Percentiles rank a stretch among this genome's conserved stretches.
Conservation (phyloP, 1,140 invertebrate species). For the Drosophila sp. region DNA sequence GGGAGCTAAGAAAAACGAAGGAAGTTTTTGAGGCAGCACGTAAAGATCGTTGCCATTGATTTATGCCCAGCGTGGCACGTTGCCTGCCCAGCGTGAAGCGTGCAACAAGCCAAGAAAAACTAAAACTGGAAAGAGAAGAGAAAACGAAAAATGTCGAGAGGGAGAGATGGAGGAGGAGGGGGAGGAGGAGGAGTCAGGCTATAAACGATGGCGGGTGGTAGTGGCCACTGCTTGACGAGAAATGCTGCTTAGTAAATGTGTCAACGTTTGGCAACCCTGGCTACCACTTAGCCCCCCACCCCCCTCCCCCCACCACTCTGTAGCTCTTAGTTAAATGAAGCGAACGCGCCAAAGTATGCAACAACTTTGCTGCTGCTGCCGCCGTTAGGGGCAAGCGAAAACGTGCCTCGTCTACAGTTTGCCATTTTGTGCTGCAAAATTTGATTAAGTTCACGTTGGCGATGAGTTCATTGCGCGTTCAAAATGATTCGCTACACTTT, state of each 20-base stretch:
- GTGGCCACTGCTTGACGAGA: constrained; percentile 37
- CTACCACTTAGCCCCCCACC: not conserved
- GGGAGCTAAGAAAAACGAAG: constrained; percentile 29
- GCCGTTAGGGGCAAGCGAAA: not conserved
- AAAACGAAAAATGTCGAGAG: constrained; percentile 28
- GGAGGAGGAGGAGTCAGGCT: constrained; percentile 9
- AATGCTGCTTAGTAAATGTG: constrained; percentile 72
- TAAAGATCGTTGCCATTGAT: constrained; percentile 81
- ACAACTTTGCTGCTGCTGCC: constrained; percentile 21
- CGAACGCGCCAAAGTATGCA: constrained; percentile 61
- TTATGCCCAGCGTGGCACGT: constrained; percentile 71
- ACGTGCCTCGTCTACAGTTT: constrained; percentile 45
- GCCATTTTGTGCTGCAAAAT: constrained; percentile 61
- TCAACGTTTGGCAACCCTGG: constrained; percentile 44
- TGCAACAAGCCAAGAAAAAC: constrained; percentile 68
- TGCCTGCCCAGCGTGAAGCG: constrained; percentile 61
- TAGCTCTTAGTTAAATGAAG: constrained; percentile 57
- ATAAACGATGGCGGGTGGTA: constrained; percentile 9
- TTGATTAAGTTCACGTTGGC: constrained; percentile 69
- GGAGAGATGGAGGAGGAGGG: constrained; percentile 9
- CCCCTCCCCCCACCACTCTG: not conserved
- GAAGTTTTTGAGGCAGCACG: constrained; percentile 56
- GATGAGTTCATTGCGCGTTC: constrained; percentile 67
- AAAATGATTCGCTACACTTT: constrained; percentile 40
- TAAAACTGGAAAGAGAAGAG: not conserved